phyloP scores from a whole-genome alignment of 1,140 invertebrate species.

The Mesaphorura yosii region DNA sequence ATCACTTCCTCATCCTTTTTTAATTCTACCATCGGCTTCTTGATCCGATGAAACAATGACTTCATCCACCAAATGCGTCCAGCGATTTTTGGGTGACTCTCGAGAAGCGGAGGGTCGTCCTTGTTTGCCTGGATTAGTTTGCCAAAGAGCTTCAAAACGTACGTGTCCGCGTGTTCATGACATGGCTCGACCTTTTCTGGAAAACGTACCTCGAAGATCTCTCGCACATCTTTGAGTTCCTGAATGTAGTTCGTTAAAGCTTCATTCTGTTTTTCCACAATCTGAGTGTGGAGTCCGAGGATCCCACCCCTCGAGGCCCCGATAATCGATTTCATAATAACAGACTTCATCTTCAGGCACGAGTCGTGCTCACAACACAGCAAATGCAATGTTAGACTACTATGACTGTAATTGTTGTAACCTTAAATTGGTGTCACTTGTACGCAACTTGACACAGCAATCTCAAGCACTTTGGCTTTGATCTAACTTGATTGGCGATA shows the following conservation, averaged over 20 bases:
- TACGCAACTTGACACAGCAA: too few relatives aligned
- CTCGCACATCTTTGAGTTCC: conserved; percentile 58
- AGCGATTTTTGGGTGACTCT: conserved; percentile 60
- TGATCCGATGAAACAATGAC: conserved; percentile 61
- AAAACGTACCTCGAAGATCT: conserved; percentile 49
- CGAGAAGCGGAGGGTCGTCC: conserved; percentile 57
- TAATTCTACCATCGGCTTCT: conserved; percentile 62
- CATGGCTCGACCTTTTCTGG: conserved; percentile 25
- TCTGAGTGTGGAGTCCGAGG: conserved; percentile 54
- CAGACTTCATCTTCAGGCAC: conserved; percentile 2
- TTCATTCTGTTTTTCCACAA: conserved; percentile 69
- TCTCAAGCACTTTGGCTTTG: too few relatives aligned
- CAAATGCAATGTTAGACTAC: too few relatives aligned
- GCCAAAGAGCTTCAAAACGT: background rate
- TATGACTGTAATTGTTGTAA: too few relatives aligned
- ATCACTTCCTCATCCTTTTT: conserved; percentile 60
- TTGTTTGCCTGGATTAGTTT: conserved; percentile 48
- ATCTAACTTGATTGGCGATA: too few relatives aligned
- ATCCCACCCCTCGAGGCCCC: conserved; percentile 62
- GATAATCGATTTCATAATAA: conserved; percentile 65
- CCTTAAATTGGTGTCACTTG: too few relatives aligned
- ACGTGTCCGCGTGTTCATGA: background rate
- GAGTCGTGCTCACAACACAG: background rate
- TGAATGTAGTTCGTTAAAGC: conserved; percentile 70
- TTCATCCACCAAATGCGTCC: conserved; percentile 74